Conservation (phyloP, 2,888 invertebrate genomes). For the Amblyjoppa fuscipennis region DNA sequence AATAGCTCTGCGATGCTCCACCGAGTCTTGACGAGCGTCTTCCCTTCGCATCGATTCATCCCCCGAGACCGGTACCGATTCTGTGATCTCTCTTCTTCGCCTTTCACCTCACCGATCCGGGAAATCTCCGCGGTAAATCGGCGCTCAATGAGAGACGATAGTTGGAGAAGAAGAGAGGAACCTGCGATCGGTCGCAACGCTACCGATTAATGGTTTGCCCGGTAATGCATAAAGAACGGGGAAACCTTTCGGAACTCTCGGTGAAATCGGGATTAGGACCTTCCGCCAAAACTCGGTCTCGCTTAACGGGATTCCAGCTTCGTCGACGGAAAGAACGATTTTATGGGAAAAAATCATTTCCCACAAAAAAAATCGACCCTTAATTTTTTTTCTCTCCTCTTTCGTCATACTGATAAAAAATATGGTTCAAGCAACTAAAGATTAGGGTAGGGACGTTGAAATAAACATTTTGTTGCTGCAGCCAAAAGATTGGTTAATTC, state of each 20-base stretch:
- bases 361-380: slow-evolving; percentile 1
- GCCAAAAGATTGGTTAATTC: too few relatives aligned
- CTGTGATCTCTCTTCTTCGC: slow-evolving; percentile 39
- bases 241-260: slow-evolving; percentile 51
- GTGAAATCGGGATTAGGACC: slow-evolving; percentile 71
- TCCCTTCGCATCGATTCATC: slow-evolving; percentile 51
- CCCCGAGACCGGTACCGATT: slow-evolving; percentile 37
- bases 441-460: too few relatives aligned
- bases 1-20: slow-evolving; percentile 38
- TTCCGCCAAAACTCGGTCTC: slow-evolving; percentile 68
- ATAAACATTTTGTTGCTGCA: too few relatives aligned
- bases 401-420: too few relatives aligned
- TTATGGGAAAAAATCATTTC: slow-evolving; percentile 77
- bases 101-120: slow-evolving; percentile 62
- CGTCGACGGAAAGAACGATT: slow-evolving; percentile 75
- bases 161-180: slow-evolving; percentile 26
- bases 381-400: not conserved
- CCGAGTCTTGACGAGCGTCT: slow-evolving; percentile 30
- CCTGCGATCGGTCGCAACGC: slow-evolving; percentile 50
- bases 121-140: slow-evolving; percentile 72
- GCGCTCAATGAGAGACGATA: slow-evolving; percentile 70
- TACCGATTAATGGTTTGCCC: slow-evolving; percentile 55
- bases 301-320: slow-evolving; percentile 78
- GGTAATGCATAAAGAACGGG: slow-evolving; percentile 57
- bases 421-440: too few relatives aligned